phyloP scores from a whole-genome alignment of 2,888 invertebrate genomes.

The Tuberolachnus salignus region DNA sequence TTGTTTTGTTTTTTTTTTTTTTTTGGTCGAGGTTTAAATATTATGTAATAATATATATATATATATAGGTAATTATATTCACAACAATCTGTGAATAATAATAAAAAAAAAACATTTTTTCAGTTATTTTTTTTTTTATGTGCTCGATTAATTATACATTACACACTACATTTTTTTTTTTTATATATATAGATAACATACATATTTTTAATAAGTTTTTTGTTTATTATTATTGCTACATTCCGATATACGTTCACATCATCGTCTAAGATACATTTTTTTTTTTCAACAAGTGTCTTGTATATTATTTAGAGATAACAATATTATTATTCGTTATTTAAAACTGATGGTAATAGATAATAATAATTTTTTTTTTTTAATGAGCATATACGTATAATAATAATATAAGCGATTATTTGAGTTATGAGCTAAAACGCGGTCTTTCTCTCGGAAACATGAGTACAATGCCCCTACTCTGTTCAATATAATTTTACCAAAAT shows the following conservation, averaged over 20 bases:
- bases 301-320: constrained; percentile 32
- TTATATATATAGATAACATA: constrained; percentile 19
- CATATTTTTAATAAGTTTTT: constrained; percentile 24
- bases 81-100: constrained; percentile 35
- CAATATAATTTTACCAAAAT: too few species aligned
- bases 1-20: constrained; percentile 25
- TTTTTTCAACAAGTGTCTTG: constrained; percentile 19
- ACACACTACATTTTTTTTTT: constrained; percentile 14
- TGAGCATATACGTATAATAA: constrained; percentile 33
- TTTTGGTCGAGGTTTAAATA: too few species aligned
- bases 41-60: constrained; percentile 26
- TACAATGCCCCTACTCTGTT: too few species aligned
- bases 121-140: constrained; percentile 19
- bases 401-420: constrained; percentile 14
- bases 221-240: constrained; percentile 42
- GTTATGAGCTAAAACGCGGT: constrained; percentile 35
- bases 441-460: not conserved
- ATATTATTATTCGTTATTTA: constrained; percentile 1
- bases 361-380: constrained; percentile 41
- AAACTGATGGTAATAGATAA: constrained; percentile 24
- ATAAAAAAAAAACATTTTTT: constrained; percentile 43
- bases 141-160: constrained; percentile 36
- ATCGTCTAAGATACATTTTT: constrained; percentile 34
- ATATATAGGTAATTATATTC: too few species aligned
- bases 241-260: not conserved